Evolutionary conservation across 2,888 invertebrate species (phyloP).

Genomic region (Hypomecis punctinalis): DNA sequence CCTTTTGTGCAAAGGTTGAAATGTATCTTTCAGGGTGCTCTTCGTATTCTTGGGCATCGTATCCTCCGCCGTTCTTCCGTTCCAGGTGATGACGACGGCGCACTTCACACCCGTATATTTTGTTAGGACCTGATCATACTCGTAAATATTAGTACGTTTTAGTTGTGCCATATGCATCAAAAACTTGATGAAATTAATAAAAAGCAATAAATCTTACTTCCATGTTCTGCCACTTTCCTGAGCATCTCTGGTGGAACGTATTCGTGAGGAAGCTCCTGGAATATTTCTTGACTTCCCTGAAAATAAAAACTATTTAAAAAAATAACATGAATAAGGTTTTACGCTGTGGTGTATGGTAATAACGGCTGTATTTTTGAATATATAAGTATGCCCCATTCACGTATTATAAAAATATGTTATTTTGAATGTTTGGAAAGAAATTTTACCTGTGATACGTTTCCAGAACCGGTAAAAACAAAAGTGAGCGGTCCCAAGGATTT

Average conservation of each 20-base stretch:
- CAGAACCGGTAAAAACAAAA: conserved; percentile 99
- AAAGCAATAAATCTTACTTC: conserved; percentile 87
- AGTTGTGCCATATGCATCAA: too few species aligned
- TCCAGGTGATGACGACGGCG: conserved; percentile 97
- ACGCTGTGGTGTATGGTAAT: too few species aligned
- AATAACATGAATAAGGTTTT: too few species aligned
- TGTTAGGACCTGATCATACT: conserved; percentile 91
- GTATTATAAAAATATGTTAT: too few species aligned
- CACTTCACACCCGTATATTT: conserved; percentile 98
- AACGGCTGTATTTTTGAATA: too few species aligned
- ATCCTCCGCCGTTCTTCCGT: conserved; percentile 96
- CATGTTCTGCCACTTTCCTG: conserved; percentile 97
- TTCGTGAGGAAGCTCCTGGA: conserved; percentile 98
- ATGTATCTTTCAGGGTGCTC: conserved; percentile 97
- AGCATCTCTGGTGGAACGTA: conserved; percentile 98
- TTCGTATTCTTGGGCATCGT: conserved; percentile 93
- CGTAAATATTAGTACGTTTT: neutral
- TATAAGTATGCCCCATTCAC: too few species aligned
- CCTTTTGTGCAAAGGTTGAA: conserved; percentile 97
- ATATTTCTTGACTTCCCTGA: conserved; percentile 94
- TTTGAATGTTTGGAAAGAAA: too few species aligned
- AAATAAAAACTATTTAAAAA: conserved; percentile 42
- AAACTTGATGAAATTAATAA: neutral
- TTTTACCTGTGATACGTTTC: conserved; percentile 95
- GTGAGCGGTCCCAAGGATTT: conserved; percentile 98